phyloP scores from a whole-genome alignment of 1,140 invertebrate genomes.

The Drosophila malerkotliana region DNA sequence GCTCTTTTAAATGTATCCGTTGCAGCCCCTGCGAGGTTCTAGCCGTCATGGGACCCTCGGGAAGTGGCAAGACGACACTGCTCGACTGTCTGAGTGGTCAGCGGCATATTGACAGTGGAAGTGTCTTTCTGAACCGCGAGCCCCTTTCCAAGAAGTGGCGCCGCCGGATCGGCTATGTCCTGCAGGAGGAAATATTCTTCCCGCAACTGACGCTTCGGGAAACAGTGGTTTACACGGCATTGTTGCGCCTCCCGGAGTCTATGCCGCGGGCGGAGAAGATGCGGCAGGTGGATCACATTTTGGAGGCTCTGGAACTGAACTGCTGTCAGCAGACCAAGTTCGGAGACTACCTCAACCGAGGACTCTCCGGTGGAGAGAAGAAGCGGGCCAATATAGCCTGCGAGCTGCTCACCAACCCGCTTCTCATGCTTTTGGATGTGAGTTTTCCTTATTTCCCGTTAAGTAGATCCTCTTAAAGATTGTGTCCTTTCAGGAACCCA shows the following conservation, averaged over 20 bases:
- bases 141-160: slow-evolving; percentile 91
- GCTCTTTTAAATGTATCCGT: not conserved
- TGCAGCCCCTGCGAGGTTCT: slow-evolving; percentile 89
- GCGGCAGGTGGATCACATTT: slow-evolving; percentile 91
- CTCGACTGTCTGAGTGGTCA: slow-evolving; percentile 91
- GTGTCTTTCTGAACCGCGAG: slow-evolving; percentile 90
- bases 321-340: slow-evolving; percentile 93
- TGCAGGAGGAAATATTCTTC: slow-evolving; percentile 94
- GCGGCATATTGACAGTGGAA: slow-evolving; percentile 88
- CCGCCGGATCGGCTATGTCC: slow-evolving; percentile 92
- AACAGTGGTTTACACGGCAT: slow-evolving; percentile 90
- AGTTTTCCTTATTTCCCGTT: slow-evolving; percentile 76
- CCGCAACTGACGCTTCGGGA: slow-evolving; percentile 91
- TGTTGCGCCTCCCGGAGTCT: slow-evolving; percentile 90
- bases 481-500: slow-evolving; percentile 89
- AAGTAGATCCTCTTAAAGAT: not conserved
- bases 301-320: slow-evolving; percentile 90
- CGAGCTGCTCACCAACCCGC: slow-evolving; percentile 93
- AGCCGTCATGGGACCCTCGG: slow-evolving; percentile 93
- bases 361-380: slow-evolving; percentile 94
- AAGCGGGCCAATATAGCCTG: slow-evolving; percentile 94
- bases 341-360: slow-evolving; percentile 91
- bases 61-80: slow-evolving; percentile 92
- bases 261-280: slow-evolving; percentile 90
- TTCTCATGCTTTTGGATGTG: slow-evolving; percentile 93